Base-by-base conservation (phyloP, 2,888 invertebrate genomes). In the Strigamia crassipes region DNA sequence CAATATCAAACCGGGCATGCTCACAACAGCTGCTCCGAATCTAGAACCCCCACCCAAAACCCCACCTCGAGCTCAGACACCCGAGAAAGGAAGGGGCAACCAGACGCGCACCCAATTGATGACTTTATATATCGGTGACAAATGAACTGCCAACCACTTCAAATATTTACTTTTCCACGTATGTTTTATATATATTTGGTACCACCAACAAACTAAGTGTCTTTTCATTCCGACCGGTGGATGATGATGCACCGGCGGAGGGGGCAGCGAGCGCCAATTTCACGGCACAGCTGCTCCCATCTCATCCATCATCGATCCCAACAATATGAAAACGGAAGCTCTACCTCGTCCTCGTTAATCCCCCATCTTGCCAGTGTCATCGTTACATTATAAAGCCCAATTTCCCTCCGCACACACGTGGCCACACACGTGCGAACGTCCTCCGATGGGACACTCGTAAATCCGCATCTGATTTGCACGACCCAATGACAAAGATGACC, bases 91-190 rank as follows among this genome's bases (percentile, higher is more conserved):
- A 34, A 34, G 34, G 34, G 34, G 34, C 34, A 34, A n/a, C 34
- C 6, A 51, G 51, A 51, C 51, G n/a, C 10, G 10, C n/a, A n/a
- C n/a, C n/a, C 15, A 27, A 66, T 66, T 66, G 66, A 66, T 27
- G 66, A 66, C 66, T 66, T 27, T n/a, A n/a, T n/a, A n/a, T 27
- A 66, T 66, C 66, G 66, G 27, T 66, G 66, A 66, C 66, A 66
- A 66, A 66, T 66, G 66, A 66, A 66, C 66, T 66, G 66, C 66
- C 66, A 66, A 27, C 23, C 6, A 27, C n/a, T 27, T 10, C 27
- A 66, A 66, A 66, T 66, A 66, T 66, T 66, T 66, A 15, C 23
- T 27, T 23, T 23, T 66, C 12, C 8, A 15, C 3, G 66, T 13
- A 8, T 23, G 10, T 66, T 66, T 66, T 31, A n/a, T 10, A 21